Conservation (phyloP, 1,140 invertebrate species). For the Drosophila nigromelanica region DNA sequence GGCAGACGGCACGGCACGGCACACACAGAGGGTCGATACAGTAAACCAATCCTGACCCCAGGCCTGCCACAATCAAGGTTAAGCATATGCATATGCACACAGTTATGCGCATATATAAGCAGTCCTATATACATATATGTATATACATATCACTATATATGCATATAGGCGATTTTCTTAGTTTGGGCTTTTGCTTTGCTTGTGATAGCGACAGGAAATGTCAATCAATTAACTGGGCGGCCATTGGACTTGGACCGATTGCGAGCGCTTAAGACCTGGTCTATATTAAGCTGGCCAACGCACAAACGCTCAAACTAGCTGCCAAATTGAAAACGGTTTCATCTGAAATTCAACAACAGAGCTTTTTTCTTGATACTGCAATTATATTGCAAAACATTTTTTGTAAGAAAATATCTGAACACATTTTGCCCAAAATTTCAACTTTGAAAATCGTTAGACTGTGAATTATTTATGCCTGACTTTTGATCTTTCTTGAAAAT, state of each 20-base stretch:
- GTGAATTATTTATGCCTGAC: too few species aligned
- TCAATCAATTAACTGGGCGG: conserved; percentile 65
- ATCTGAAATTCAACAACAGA: too few species aligned
- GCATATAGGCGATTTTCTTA: not conserved
- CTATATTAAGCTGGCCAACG: not conserved
- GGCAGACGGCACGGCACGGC: too few species aligned
- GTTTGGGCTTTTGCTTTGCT: conserved; percentile 23
- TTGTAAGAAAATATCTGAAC: too few species aligned
- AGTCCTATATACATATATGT: conserved; percentile 2
- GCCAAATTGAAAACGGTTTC: too few species aligned
- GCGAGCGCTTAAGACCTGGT: not conserved
- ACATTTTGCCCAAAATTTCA: too few species aligned
- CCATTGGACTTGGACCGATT: conserved; percentile 14
- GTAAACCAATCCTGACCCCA: conserved; percentile 1
- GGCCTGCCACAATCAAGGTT: conserved; percentile 69
- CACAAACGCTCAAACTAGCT: too few species aligned
- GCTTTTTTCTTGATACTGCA: too few species aligned
- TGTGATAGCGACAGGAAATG: conserved; percentile 55
- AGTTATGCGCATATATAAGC: conserved; percentile 60
- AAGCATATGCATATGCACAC: conserved; percentile 63
- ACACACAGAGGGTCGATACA: conserved; percentile 33
- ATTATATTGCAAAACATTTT: too few species aligned
- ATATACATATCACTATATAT: conserved; percentile 4
- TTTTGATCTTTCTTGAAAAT: too few species aligned
- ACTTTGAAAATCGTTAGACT: too few species aligned